phyloP scores from a whole-genome alignment of 2,797 vertebrate species.

The Peromyscus nudipes region DNA sequence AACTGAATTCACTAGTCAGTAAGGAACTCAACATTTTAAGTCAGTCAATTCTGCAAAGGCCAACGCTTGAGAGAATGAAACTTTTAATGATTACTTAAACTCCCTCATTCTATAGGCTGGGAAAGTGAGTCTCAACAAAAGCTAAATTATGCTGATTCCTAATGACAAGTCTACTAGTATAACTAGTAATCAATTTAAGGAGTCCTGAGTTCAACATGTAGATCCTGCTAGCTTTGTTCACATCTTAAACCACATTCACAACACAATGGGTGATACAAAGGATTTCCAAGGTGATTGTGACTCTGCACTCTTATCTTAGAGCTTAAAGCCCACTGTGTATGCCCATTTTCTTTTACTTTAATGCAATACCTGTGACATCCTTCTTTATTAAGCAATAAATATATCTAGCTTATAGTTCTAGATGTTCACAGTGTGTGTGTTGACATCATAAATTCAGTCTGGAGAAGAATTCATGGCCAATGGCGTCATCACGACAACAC shows the following conservation, averaged over 20 bases:
- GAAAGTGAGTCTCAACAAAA: neutral
- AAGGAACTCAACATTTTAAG: slow-evolving; percentile 57
- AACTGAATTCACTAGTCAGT: slow-evolving; percentile 21
- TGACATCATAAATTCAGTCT: neutral
- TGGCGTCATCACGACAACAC: too few relatives aligned
- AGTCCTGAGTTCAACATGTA: neutral
- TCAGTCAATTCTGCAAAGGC: slow-evolving; percentile 51
- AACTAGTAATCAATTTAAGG: neutral
- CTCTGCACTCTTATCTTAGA: neutral
- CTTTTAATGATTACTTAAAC: neutral
- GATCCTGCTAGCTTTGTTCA: neutral
- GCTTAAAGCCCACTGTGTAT: neutral
- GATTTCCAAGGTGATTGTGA: neutral
- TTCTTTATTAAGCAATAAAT: neutral
- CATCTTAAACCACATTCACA: neutral
- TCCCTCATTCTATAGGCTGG: neutral
- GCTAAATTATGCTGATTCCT: slow-evolving; percentile 53
- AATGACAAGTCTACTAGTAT: neutral
- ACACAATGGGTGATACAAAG: neutral
- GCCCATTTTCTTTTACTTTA: neutral
- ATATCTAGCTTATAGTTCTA: neutral
- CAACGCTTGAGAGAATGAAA: neutral
- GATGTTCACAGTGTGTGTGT: neutral
- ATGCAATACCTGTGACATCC: neutral
- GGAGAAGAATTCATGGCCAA: neutral